These are phyloP conservation scores for Ceratotherium simum DNA, from an alignment of 2,113 vertebrate genomes.

Conservation along the genomic window DNA sequence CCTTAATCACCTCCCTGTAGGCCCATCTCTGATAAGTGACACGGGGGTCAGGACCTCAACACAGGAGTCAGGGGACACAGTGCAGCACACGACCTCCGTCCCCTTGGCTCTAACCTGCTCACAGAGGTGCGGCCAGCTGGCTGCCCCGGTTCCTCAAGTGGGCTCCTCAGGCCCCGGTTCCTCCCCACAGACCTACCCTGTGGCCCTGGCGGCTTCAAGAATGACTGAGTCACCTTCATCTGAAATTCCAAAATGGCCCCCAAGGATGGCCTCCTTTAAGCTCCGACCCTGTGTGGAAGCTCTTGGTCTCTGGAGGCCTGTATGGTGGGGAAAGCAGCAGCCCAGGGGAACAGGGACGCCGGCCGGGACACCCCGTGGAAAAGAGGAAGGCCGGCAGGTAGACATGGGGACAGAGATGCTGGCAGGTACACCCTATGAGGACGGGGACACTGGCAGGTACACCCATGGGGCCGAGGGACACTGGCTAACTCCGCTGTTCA, in stretches of 20 bases:
- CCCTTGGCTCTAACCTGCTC: not conserved
- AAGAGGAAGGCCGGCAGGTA: fast-evolving
- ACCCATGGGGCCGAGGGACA: not conserved
- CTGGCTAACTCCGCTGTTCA: not conserved
- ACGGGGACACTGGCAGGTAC: not conserved
- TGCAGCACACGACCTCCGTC: not conserved
- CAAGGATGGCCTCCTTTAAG: not conserved
- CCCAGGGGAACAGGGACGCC: fast-evolving
- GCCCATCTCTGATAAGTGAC: fast-evolving
- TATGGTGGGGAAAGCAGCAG: no score
- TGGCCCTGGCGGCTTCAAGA: not conserved
- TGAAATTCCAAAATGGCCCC: not conserved
- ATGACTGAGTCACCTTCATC: fast-evolving
- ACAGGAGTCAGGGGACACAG: not conserved
- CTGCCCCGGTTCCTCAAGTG: fast-evolving
- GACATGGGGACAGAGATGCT: no score
- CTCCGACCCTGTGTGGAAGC: not conserved
- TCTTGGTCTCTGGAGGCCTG: not conserved
- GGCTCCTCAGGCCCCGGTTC: fast-evolving
- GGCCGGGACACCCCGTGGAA: fast-evolving
- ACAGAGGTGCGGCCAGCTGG: fast-evolving
- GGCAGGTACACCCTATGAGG: not conserved
- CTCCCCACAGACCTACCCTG: not conserved
- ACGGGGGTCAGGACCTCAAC: no score
- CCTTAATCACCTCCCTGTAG: not conserved